These are phyloP conservation scores for Tympanuchus pallidicinctus DNA, from an alignment of 2,113 vertebrate species.

Conservation along the genomic window DNA sequence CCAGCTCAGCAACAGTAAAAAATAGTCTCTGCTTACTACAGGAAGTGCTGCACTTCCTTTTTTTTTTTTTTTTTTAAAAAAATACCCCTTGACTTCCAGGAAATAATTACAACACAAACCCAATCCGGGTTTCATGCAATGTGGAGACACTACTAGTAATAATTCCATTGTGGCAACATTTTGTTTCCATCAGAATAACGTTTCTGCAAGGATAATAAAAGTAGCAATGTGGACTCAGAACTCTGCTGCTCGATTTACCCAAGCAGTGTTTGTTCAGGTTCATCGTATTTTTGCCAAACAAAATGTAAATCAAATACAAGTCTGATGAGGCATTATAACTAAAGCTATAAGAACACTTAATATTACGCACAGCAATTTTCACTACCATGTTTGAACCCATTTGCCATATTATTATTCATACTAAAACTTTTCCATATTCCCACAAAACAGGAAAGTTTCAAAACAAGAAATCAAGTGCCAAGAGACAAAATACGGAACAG, in stretches of 20 bases:
- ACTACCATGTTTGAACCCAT: background rate
- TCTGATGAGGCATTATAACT: background rate
- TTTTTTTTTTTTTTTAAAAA: background rate
- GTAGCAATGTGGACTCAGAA: background rate
- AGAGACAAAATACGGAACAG: background rate
- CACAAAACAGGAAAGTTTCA: background rate
- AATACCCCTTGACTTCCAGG: background rate
- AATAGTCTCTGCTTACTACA: background rate
- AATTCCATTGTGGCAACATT: background rate
- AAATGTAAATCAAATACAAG: background rate
- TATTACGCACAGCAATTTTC: background rate
- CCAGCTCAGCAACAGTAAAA: background rate
- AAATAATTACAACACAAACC: background rate
- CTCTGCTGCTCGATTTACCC: background rate
- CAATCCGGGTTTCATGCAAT: background rate
- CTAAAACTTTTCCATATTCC: background rate
- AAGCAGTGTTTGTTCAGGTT: background rate
- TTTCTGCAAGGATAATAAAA: background rate
- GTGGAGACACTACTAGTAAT: background rate
- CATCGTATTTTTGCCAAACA: background rate
- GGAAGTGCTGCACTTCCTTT: rapidly evolving
- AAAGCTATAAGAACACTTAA: background rate
- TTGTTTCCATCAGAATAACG: background rate
- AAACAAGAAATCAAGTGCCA: background rate
- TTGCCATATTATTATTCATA: background rate